Evolutionary conservation across 2,888 invertebrate species (phyloP), one percentile per base, ranked within the genome.

Genomic region (Phlogophora meticulosa): DNA sequence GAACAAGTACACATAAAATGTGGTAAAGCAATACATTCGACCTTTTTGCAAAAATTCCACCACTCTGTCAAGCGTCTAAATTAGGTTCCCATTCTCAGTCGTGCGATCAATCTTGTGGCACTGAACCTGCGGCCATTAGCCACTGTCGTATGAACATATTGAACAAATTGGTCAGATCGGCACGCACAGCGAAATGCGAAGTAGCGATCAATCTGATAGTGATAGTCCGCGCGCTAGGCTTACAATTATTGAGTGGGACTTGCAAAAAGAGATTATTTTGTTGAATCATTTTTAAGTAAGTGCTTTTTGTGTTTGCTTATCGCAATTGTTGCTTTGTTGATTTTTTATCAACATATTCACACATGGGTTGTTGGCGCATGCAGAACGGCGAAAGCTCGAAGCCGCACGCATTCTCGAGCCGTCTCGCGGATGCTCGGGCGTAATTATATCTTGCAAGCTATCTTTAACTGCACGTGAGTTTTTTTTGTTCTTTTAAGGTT

Each of bases 101-200:
- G 42, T 28, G 53, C 57, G 46, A 81, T 81, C 71, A 81, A 81
- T 81, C 81, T 76, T 61, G 20, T 43, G 65, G 42, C 43, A 57
- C 52, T 58, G 67, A 74, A 71, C 69, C 56, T 52, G 67, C 17
- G 38, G 56, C 79, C 72, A 79, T 76, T 79, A 79, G 71, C 70
- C 66, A 55, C 63, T 72, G 73, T 80, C 78, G 75, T 58, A 48
- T 56, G 58, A 53, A 67, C 59, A 57, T 22, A 60, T 59, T 38
- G 55, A 80, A 80, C 78, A 83, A 83, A 85, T 85, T 85, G 82
- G 69, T 70, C 52, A 53, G 70, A 79, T 81, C 73, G 69, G 77
- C 72, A 73, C 65, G 57, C 65, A 74, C 57, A 57, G 56, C 46
- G 61, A 48, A 61, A 17, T 15, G 13, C n/a, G 15, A 36, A 7